Conservation (phyloP, 2,113 vertebrate genomes). For the Zosterops pallidus region DNA sequence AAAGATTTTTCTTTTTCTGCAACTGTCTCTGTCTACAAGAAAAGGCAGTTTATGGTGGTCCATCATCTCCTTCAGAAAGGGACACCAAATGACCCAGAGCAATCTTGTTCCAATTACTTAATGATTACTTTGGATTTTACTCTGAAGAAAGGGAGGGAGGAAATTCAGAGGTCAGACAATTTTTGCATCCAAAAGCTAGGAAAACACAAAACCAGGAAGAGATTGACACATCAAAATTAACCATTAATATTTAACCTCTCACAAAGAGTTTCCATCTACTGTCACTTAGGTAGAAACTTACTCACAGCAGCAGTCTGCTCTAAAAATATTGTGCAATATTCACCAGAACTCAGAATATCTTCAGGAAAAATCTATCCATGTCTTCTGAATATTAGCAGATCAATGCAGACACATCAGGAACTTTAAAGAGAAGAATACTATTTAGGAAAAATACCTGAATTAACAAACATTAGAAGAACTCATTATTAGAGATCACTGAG, state of each 20-base stretch:
- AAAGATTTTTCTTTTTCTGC: no score
- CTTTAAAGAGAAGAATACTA: neutral
- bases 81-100: neutral
- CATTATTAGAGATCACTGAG: neutral
- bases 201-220: neutral
- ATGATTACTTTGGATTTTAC: neutral
- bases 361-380: neutral
- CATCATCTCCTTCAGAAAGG: neutral
- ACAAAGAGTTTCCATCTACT: neutral
- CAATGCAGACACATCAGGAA: neutral
- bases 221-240: neutral
- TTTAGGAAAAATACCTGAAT: neutral
- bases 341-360: neutral
- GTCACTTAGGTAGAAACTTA: neutral
- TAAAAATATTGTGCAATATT: neutral
- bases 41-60: neutral
- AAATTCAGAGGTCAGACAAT: neutral
- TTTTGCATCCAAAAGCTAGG: neutral
- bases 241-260: neutral
- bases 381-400: neutral
- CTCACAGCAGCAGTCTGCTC: neutral
- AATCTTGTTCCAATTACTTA: neutral
- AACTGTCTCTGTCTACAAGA: neutral
- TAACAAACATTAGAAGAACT: neutral
- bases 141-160: neutral